Base-by-base conservation (phyloP, 1,140 invertebrate genomes). In the Papilio dardanus region DNA sequence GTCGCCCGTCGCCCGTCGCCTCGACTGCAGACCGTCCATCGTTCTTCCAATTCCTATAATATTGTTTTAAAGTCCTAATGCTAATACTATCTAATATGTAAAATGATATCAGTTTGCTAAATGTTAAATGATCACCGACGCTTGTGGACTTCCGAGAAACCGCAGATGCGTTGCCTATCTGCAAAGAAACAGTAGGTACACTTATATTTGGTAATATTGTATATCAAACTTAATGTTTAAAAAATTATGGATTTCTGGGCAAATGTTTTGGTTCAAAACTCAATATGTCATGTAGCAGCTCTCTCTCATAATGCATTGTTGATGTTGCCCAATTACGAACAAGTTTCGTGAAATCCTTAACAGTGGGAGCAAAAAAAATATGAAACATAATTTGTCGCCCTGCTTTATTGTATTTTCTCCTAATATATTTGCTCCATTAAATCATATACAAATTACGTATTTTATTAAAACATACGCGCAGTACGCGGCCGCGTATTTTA, bases 401-500 rank as follows among this genome's bases (percentile, higher is more conserved):
- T 33, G 19, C 67, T 5, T 69, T 69, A 12, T 68, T 68, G 5
- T 37, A 40, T 69, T 37, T 21, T 40, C 37, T 69, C 21, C 10
- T 69, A 35, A 37, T 21, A 69, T 21, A 33, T 24, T 37, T 4
- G 33, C 35, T 37, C 33, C 37, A 46, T 14, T 46, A 71, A 71
- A 71, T 46, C 37, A 71, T 46, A 71, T 24, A 42, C 37, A 46
- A 71, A 71, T 71, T 71, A 46, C 68, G 37, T 8, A 30, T 71
- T 71, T 71, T 71, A 71, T 71, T 71, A 71, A 71, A 71, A 30
- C 68, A 46, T 46, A 62, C 54, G 24, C 21, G 30, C 7, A 54
- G 31, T 10, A 19, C 67, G 67, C 35, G 46, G 81, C 78, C 77
- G 80, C 81, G 82, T 81, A 79, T 87, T 88, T 88, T 92, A 92